Evolutionary conservation across 2,113 vertebrate species (phyloP).

Genomic region (Notothenia coriiceps): DNA sequence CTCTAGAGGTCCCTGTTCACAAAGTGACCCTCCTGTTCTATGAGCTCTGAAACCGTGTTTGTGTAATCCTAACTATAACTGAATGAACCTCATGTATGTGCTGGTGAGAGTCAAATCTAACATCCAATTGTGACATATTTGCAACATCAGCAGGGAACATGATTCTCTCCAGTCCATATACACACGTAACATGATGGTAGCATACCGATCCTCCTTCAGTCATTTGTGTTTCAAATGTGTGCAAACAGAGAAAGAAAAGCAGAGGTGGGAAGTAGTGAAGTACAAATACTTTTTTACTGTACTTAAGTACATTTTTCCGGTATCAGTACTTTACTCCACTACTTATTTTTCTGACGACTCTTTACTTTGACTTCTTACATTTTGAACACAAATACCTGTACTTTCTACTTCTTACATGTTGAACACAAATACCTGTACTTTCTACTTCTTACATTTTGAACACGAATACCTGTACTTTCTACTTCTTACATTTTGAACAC

Average conservation of each 20-base stretch:
- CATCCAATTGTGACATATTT: not conserved
- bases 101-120: not conserved
- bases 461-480: no score
- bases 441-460: no score
- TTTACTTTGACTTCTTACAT: no score
- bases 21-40: not conserved
- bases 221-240: not conserved
- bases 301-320: no score
- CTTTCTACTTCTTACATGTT: no score
- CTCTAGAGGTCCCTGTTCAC: constrained; percentile 63
- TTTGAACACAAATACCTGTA: no score
- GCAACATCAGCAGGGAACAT: not conserved
- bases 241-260: not conserved
- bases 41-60: not conserved
- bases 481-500: no score
- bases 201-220: not conserved
- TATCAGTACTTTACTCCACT: no score
- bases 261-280: no score
- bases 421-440: no score
- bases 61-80: not conserved
- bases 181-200: not conserved
- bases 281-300: no score
- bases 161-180: not conserved
- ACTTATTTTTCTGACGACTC: no score
- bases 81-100: not conserved